Evolutionary conservation across 1,140 invertebrate species (phyloP).

Genomic region (Pogonomyrmex californicus): DNA sequence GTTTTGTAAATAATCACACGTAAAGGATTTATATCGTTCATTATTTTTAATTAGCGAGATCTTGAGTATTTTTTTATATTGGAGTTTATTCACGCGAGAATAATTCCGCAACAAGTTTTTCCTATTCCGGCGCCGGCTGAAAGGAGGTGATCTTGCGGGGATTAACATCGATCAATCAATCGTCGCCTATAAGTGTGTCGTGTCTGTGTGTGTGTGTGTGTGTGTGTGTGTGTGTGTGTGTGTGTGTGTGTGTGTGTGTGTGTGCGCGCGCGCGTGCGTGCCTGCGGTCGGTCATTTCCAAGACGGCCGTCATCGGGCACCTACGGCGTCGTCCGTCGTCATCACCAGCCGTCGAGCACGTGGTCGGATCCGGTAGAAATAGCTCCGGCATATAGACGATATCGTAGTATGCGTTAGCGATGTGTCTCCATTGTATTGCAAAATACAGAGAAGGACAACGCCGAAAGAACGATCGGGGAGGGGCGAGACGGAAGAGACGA

Average conservation of each 20-base stretch:
- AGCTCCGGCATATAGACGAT: slow-evolving; percentile 20
- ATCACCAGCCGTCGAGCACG: slow-evolving; percentile 75
- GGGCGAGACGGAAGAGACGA: background rate
- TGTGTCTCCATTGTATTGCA: slow-evolving; percentile 4
- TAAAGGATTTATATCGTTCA: background rate
- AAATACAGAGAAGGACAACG: slow-evolving; percentile 20
- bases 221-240: too few species aligned
- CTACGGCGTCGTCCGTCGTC: slow-evolving; percentile 32
- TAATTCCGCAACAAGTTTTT: background rate
- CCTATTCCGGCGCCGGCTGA: background rate
- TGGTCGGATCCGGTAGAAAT: slow-evolving; percentile 74
- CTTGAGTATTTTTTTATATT: background rate
- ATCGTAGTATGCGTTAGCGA: background rate
- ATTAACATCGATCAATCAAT: slow-evolving; percentile 29
- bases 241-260: too few species aligned
- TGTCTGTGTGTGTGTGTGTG: too few species aligned
- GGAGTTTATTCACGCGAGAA: background rate
- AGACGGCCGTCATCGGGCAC: slow-evolving; percentile 16
- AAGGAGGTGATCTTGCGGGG: background rate
- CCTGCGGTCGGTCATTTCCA: background rate
- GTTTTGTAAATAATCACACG: background rate
- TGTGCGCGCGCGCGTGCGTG: background rate
- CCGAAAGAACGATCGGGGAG: background rate
- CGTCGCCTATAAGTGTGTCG: slow-evolving; percentile 4
- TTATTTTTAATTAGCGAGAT: background rate